phyloP scores from a whole-genome alignment of 2,797 vertebrate genomes.

The Sarcophilus harrisii region DNA sequence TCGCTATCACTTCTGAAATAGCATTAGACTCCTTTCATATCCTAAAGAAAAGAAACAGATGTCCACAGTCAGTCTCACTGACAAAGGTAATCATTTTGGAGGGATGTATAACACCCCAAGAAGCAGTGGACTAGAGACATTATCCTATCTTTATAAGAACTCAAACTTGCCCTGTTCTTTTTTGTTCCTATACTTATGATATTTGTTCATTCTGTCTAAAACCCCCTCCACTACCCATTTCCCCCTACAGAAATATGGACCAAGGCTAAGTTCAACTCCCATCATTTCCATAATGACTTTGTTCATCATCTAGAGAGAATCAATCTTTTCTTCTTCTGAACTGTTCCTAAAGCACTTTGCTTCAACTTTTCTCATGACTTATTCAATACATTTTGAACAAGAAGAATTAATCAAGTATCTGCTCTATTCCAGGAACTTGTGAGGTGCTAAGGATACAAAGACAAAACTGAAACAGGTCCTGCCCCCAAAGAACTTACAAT shows the following conservation, averaged over 20 bases:
- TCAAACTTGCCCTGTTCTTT: background rate
- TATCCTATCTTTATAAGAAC: background rate
- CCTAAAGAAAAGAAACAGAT: slow-evolving; percentile 34
- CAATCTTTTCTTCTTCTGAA: background rate
- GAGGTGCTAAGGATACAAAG: background rate
- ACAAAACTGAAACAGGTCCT: background rate
- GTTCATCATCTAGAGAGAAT: background rate
- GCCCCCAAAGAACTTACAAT: background rate
- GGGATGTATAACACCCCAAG: background rate
- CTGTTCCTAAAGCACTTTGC: background rate
- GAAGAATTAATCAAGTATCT: background rate
- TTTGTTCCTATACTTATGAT: background rate
- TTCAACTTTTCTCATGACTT: background rate
- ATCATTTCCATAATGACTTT: background rate
- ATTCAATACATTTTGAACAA: background rate
- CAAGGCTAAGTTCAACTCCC: background rate
- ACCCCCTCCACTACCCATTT: background rate
- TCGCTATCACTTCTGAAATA: slow-evolving; percentile 68
- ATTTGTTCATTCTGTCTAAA: background rate
- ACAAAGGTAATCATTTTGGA: slow-evolving; percentile 39
- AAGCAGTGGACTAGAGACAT: slow-evolving; percentile 35
- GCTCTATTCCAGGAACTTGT: background rate
- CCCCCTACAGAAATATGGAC: background rate
- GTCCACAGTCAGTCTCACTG: background rate
- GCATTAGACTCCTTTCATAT: background rate